Evolutionary conservation across 1,140 invertebrate genomes (phyloP), one percentile per base, ranked within the genome.

Genomic region (Wiebesia pumilae): DNA sequence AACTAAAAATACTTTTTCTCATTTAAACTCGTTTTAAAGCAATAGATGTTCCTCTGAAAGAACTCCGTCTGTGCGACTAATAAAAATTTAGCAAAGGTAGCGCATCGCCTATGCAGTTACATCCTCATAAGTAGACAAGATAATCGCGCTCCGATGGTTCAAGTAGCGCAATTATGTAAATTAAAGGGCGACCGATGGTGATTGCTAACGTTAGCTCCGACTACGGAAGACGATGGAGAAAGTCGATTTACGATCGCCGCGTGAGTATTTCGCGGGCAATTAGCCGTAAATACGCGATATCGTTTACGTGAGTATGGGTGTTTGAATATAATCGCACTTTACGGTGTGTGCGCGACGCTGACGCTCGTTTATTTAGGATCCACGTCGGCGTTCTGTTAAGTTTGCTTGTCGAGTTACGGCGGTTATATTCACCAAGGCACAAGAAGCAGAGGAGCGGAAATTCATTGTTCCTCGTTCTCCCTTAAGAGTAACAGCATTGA

Each of bases 331-430:
- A 62, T 62, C 58, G 27, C 27, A 62, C 2, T 62, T 47, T 62
- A 62, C 58, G 24, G 24, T 51, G 27, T 78, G 40, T 27, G 78
- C 3, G 19, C 21, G 65, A 30, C 16, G 47, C 40, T 21, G 47
- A 47, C 81, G 43, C n/a, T 65, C 30, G 43, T 51, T 83, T 73
- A 73, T 83, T 83, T 51, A n/a, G 47, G 67, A 73, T 73, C 21
- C 43, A 33, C 67, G 65, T 10, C 0, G 30, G 40, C 24, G 43
- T 54, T 54, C 21, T 12, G 33, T 69, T 58, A 33, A 73, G 69
- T 75, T 73, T 83, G 47, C 51, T 27, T 33, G 51, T 6, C 69
- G 69, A 75, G 27, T 83, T 83, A 73, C 58, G 47, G 2, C 47
- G 21, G 69, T 75, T 77, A 30, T 43, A 71, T 62, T 33, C 51